Percentiles rank a stretch among this genome's conserved stretches.
phyloP scores from a whole-genome alignment of 2,113 vertebrate genomes.

The Leucoraja erinaceus region DNA sequence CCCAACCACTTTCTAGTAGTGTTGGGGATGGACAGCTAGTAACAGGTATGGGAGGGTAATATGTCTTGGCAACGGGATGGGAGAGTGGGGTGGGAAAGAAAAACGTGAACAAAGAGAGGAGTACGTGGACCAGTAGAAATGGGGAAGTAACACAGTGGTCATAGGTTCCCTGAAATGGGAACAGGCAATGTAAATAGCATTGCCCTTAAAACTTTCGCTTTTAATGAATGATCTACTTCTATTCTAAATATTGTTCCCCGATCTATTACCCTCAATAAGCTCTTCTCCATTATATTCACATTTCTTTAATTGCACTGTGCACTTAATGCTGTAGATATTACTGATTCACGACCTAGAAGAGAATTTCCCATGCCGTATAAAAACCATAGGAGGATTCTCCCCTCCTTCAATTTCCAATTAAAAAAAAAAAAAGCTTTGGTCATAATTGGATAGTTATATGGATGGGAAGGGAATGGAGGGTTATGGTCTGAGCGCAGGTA shows the following conservation, averaged over 20 bases:
- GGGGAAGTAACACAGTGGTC: too few species aligned
- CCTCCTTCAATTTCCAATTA: background rate
- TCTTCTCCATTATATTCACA: background rate
- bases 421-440: background rate
- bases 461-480: too few species aligned
- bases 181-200: background rate
- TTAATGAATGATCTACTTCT: background rate
- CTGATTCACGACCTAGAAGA: background rate
- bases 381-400: background rate
- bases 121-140: too few species aligned
- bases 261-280: background rate
- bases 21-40: too few species aligned
- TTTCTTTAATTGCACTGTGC: background rate
- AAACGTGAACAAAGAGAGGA: too few species aligned
- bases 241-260: background rate
- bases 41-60: too few species aligned
- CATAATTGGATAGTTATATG: too few species aligned
- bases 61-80: too few species aligned
- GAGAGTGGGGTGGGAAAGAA: too few species aligned
- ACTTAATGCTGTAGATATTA: background rate
- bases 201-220: background rate
- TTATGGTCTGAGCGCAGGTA: too few species aligned
- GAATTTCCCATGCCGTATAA: background rate
- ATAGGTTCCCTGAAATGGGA: too few species aligned
- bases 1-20: too few species aligned